phyloP scores from a whole-genome alignment of 1,140 invertebrate species.

The Penaeus vannamei region DNA sequence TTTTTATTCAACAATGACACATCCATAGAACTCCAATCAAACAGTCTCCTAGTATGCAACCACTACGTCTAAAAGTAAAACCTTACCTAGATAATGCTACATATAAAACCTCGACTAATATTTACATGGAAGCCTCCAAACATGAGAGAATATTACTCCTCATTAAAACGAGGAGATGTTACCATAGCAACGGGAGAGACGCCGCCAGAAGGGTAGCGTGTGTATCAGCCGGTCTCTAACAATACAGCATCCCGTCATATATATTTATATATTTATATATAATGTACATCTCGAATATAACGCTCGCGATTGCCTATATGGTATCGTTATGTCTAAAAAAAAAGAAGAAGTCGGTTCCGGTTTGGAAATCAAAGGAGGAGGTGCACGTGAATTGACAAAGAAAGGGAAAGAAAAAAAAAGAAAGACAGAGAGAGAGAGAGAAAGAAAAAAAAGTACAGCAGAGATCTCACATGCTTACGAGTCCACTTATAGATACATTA shows the following conservation, averaged over 20 bases:
- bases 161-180: no score
- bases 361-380: no score
- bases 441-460: neutral
- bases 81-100: no score
- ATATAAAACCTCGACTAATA: no score
- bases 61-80: no score
- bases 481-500: slow-evolving; percentile 23
- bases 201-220: neutral
- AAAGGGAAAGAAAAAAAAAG: neutral
- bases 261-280: slow-evolving; percentile 28
- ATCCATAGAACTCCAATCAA: no score
- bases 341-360: neutral
- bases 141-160: no score
- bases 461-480: neutral
- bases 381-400: no score
- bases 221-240: neutral
- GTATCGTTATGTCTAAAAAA: neutral
- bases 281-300: neutral
- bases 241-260: slow-evolving; percentile 4
- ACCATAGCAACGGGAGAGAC: neutral
- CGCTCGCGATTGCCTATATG: neutral
- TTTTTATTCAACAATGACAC: no score
- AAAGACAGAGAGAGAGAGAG: neutral
- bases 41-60: no score
- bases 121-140: no score